Evolutionary conservation across 2,888 invertebrate genomes (phyloP).

Genomic region (Standfussiana lucernea): DNA sequence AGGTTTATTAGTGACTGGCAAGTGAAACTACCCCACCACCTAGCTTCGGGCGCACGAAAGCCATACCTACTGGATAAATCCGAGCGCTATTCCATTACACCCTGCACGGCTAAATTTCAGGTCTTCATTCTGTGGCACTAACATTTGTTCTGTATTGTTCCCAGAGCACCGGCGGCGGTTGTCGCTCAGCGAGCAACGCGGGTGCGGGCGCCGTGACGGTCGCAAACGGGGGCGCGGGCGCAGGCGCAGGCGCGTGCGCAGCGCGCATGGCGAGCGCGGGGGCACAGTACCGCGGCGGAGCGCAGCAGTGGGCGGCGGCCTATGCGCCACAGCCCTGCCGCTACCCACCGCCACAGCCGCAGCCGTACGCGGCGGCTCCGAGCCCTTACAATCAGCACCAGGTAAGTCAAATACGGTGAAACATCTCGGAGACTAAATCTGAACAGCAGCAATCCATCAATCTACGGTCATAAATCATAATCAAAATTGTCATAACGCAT

Average conservation of each 20-base stretch:
- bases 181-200: constrained; percentile 85
- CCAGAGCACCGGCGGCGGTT: constrained; percentile 86
- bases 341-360: constrained; percentile 89
- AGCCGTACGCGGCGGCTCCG: constrained; percentile 85
- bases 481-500: background rate
- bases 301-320: constrained; percentile 89
- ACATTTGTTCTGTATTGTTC: constrained; percentile 65
- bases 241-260: constrained; percentile 89
- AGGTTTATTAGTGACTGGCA: background rate
- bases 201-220: constrained; percentile 89
- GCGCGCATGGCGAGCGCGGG: constrained; percentile 90
- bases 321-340: constrained; percentile 89
- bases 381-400: constrained; percentile 88
- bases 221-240: constrained; percentile 88
- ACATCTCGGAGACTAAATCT: background rate
- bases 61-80: background rate
- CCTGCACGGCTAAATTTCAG: background rate
- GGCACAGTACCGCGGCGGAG: constrained; percentile 89
- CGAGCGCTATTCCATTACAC: constrained; percentile 1
- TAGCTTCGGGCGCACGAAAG: background rate
- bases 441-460: background rate
- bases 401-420: constrained; percentile 70
- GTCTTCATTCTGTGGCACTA: constrained; percentile 6
- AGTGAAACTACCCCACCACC: background rate
- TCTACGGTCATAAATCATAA: background rate